Percentiles rank a stretch among this genome's conserved stretches.
Evolutionary conservation across 2,113 vertebrate genomes (phyloP).

Genomic region (Melanostigma gelatinosum): DNA sequence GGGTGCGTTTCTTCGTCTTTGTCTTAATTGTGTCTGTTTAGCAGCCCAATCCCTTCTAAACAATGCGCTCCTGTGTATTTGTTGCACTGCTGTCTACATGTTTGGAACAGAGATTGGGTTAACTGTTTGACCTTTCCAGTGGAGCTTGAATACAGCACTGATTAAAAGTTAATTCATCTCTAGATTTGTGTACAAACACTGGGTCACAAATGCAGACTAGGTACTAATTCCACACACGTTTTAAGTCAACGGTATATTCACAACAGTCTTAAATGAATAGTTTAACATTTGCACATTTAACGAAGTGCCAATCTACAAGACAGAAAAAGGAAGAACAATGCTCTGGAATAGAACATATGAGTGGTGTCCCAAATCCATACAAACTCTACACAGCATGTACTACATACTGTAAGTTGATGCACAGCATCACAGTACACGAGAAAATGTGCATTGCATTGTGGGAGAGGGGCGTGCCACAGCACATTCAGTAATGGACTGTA

Average conservation of each 20-base stretch:
- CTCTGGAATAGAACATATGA: not conserved
- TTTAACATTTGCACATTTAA: not conserved
- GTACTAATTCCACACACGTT: not conserved
- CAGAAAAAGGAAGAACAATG: not conserved
- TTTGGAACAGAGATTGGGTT: not conserved
- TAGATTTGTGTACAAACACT: not conserved
- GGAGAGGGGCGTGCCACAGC: not conserved
- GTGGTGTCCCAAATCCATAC: not conserved
- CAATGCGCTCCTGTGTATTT: not conserved
- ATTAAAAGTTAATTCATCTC: conserved; percentile 6
- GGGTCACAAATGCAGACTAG: not conserved
- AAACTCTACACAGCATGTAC: not conserved
- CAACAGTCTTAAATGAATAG: not conserved
- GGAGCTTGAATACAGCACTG: conserved; percentile 10
- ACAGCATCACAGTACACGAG: not conserved
- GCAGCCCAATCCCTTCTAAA: not conserved
- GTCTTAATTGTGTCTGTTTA: not conserved
- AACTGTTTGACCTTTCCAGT: conserved; percentile 5
- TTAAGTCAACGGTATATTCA: not conserved
- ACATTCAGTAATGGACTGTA: not conserved
- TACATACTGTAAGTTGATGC: not conserved
- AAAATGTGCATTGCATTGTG: not conserved
- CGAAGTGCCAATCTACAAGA: not conserved
- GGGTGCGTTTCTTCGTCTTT: not conserved
- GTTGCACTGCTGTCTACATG: not conserved